Base-by-base conservation (phyloP, 2,113 vertebrate genomes). In the Passer domesticus region DNA sequence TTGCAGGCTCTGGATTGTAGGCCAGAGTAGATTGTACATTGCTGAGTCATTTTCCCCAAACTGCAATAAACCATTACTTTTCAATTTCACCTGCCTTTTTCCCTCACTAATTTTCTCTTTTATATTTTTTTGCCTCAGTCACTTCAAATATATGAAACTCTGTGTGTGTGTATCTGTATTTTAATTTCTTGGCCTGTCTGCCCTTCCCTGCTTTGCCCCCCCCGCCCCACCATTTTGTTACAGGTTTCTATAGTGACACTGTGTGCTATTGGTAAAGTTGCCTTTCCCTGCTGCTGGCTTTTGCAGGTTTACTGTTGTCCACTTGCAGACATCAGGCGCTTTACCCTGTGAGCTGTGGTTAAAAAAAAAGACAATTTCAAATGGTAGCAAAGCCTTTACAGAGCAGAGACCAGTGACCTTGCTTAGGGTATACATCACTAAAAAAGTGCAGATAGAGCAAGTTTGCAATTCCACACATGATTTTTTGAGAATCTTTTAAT, bases 11-110 rank as follows among this genome's bases (percentile, higher is more conserved):
- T 92, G 33, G 28, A 50, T 62, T 30, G 22, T 50, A 69, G 37
- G 46, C 55, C 30, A 3, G 31, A 55, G 12, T 20, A 20, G 52
- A 13, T 47, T 44, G 43, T 44, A 44, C 16, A 44, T 30, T 55
- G 77, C 80, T 81, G 77, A 95, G n/a, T 94, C 83, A 92, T 87
- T 89, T 84, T 56, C 43, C 52, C 31, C 44, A 46, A 85, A 60
- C 28, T 0, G 0, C 30, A 56, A 20, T 49, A 63, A 81, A 94
- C 63, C 55, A 35, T 67, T 4, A 1, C 5, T 50, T 78, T 84
- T 58, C 4, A 43, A 33, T 94, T 73, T 67, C 16, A 68, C 73
- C 39, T 92, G 23, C 28, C 5, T 62, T n/a, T 47, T 87, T 3
- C 1, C 10, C n/a, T 60, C 33, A 23, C n/a, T 62, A 10, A 75